These are phyloP conservation scores for Synergus itoensis DNA, from an alignment of 2,888 invertebrate species.

Conservation along the genomic window DNA sequence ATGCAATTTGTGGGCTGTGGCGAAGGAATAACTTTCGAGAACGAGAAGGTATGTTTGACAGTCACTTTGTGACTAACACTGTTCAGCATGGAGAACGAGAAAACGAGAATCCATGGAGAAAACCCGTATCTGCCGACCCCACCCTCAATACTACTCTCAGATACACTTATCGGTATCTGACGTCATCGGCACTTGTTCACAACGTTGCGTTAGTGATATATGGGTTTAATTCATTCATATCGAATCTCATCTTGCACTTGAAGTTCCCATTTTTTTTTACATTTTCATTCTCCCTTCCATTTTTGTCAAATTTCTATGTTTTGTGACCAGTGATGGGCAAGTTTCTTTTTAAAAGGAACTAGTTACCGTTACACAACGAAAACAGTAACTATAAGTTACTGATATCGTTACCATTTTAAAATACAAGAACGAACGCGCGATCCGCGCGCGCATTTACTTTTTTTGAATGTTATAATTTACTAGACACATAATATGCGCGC, in stretches of 20 bases:
- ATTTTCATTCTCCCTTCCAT: too few relatives aligned
- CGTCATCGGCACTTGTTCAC: constrained; percentile 25
- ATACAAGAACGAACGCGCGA: too few relatives aligned
- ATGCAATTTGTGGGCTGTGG: background rate
- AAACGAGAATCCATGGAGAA: constrained; percentile 31
- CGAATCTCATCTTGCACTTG: background rate
- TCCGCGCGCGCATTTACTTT: too few relatives aligned
- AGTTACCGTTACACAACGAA: too few relatives aligned
- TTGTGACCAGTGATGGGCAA: too few relatives aligned
- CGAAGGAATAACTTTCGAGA: background rate
- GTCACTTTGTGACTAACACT: constrained; percentile 30
- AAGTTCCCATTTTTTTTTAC: too few relatives aligned
- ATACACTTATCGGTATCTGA: constrained; percentile 34
- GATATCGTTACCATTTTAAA: too few relatives aligned
- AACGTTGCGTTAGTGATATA: background rate
- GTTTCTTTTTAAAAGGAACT: too few relatives aligned
- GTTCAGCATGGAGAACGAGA: background rate
- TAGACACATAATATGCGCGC: too few relatives aligned
- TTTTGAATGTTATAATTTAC: too few relatives aligned
- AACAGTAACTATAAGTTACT: too few relatives aligned
- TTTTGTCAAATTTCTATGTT: too few relatives aligned
- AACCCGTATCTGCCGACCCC: constrained; percentile 33
- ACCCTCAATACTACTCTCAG: constrained; percentile 18
- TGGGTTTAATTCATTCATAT: constrained; percentile 7
- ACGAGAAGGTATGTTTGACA: constrained; percentile 2